phyloP scores from a whole-genome alignment of 2,113 vertebrate species.

The Engystomops pustulosus region DNA sequence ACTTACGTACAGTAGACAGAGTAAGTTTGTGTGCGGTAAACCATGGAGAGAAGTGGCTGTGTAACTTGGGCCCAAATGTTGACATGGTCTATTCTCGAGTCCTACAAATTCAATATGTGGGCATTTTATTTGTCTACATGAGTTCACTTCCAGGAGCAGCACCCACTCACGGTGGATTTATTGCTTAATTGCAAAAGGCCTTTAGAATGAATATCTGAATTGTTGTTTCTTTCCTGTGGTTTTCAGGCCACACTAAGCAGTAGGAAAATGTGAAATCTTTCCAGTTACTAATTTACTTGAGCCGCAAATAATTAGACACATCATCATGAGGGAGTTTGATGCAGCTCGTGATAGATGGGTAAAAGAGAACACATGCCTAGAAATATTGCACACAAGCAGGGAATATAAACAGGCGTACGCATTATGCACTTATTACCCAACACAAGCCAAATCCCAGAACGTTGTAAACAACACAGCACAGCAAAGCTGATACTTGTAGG shows the following conservation, averaged over 20 bases:
- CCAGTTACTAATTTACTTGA: slow-evolving; percentile 53
- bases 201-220: slow-evolving; percentile 28
- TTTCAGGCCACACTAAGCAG: slow-evolving; percentile 30
- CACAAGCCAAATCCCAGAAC: neutral
- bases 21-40: neutral
- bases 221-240: slow-evolving; percentile 40
- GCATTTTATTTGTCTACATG: slow-evolving; percentile 29
- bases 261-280: slow-evolving; percentile 43
- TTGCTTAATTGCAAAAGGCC: slow-evolving; percentile 2
- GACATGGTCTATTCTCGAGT: slow-evolving; percentile 33
- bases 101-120: slow-evolving; percentile 28
- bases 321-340: slow-evolving; percentile 39
- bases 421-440: neutral
- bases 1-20: slow-evolving; percentile 24
- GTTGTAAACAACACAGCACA: neutral
- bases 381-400: neutral
- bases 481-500: neutral
- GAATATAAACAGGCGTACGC: neutral
- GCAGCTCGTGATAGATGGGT: slow-evolving; percentile 5
- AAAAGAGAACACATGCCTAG: slow-evolving; percentile 13
- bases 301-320: slow-evolving; percentile 46
- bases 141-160: slow-evolving; percentile 40
- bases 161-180: slow-evolving; percentile 31
- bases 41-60: slow-evolving; percentile 3
- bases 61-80: neutral